Base-by-base conservation (phyloP, 2,113 vertebrate genomes). In the Garra rufa region DNA sequence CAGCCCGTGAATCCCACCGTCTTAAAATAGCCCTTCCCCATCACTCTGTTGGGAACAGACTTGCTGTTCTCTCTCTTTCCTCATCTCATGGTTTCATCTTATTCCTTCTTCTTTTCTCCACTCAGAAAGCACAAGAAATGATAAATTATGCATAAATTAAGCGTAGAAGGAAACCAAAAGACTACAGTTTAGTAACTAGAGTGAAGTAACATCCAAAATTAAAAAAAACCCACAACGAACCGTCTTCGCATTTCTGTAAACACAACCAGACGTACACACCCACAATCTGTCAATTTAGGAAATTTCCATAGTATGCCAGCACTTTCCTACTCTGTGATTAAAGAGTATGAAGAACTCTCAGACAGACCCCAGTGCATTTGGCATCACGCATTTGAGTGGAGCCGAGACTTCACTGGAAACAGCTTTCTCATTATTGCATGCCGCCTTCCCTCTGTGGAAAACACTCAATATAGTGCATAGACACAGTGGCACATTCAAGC, bases 291-390 rank as follows among this genome's bases (percentile, higher is more conserved):
- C 43, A 52, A 74, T 63, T 74, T 50, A 34, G 41, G 28, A 79
- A 30, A 81, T 46, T 41, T 21, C 44, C 44, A 34, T 15, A 41
- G 80, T 70, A 30, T 70, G 65, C 65, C 44, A 80, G 46, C 52
- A 59, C 86, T 70, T 69, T 82, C 63, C 24, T 81, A 63, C 84
- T 83, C 89, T 63, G 75, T 89, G 88, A 89, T 84, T 79, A 88
- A 89, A 86, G 26, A 79, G 17, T 34, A 76, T 84, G 76, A 83
- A 89, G 44, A 52, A 83, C 65, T 55, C 80, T 70, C 59, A 44
- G 15, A 69, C 15, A 4, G 34, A 81, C 9, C 70, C 85, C 89
- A 59, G 86, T 83, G 76, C 80, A 85, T 89, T 88, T 46, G 83
- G 85, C 71, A 76, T 88, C 85, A 85, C 80, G 41, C 59, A 82